A percentile compares a stretch with the other conserved stretches of the same genome.
Conservation (phyloP, 2,888 invertebrate species). For the Napeogenes sylphis region DNA sequence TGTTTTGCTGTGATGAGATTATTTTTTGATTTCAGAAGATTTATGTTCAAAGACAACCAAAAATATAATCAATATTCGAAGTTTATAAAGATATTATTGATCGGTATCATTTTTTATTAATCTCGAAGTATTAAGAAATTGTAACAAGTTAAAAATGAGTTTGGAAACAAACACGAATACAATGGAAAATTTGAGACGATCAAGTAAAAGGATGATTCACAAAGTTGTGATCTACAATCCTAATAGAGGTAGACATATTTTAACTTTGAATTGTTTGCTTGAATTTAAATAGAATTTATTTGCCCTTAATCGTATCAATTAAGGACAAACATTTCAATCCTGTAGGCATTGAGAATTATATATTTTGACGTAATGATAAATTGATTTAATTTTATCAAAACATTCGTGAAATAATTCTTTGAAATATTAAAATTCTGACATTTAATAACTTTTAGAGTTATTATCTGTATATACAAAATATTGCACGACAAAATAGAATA, state of each 20-base stretch:
- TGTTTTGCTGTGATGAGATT: no score
- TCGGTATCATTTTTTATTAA: background rate
- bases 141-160: constrained; percentile 31
- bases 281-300: constrained; percentile 53
- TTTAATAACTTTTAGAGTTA: background rate
- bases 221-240: constrained; percentile 63
- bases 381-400: background rate
- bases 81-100: background rate
- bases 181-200: constrained; percentile 50
- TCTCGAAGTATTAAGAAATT: constrained; percentile 12
- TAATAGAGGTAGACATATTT: constrained; percentile 53
- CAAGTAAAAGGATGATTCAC: constrained; percentile 59
- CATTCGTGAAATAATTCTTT: background rate
- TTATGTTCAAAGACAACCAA: no score
- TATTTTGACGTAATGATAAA: constrained; percentile 6
- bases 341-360: background rate
- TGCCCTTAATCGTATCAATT: constrained; percentile 13
- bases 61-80: no score
- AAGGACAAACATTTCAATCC: constrained; percentile 8
- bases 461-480: no score
- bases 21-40: no score
- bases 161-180: constrained; percentile 38
- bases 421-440: background rate
- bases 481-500: no score
- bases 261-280: constrained; percentile 50